Percentiles rank a stretch among this genome's conserved stretches.
Evolutionary conservation across 1,140 invertebrate species (phyloP).

Genomic region (Penaeus chinensis): DNA sequence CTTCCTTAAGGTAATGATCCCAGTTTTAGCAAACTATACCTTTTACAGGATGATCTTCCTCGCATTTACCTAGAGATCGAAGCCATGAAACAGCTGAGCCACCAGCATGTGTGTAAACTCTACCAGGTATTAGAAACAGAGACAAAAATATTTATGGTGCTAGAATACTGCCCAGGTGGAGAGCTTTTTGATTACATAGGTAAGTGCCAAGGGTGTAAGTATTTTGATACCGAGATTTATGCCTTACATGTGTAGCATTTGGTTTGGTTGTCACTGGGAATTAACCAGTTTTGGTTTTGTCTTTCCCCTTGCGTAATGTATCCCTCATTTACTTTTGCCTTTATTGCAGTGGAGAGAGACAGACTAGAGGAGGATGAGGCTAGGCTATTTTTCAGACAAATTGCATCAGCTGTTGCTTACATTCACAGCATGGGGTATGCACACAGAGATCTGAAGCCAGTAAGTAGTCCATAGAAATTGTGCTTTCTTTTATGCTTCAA

Average conservation of each 20-base stretch:
- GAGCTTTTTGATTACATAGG: constrained; percentile 88
- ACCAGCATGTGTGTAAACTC: constrained; percentile 86
- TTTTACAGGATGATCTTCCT: constrained; percentile 80
- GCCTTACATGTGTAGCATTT: too few species aligned
- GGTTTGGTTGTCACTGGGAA: background rate
- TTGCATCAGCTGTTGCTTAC: constrained; percentile 82
- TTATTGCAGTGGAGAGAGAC: constrained; percentile 75
- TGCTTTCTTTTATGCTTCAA: background rate
- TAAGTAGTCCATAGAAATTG: constrained; percentile 68
- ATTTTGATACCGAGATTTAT: background rate
- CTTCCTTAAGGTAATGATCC: background rate
- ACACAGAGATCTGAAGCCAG: constrained; percentile 86
- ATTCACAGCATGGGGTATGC: constrained; percentile 81
- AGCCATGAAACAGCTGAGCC: constrained; percentile 82
- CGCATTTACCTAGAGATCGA: constrained; percentile 83
- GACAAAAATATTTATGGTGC: constrained; percentile 77
- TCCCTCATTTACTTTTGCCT: background rate
- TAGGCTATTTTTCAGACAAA: constrained; percentile 80
- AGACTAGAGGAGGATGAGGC: constrained; percentile 79
- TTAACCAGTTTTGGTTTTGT: background rate
- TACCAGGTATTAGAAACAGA: constrained; percentile 86
- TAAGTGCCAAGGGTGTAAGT: constrained; percentile 61
- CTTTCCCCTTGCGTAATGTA: constrained; percentile 10
- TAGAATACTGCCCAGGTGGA: constrained; percentile 86
- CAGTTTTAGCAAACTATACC: constrained; percentile 45